These are phyloP conservation scores for Sitophilus oryzae DNA, from an alignment of 1,140 invertebrate genomes.

Conservation along the genomic window DNA sequence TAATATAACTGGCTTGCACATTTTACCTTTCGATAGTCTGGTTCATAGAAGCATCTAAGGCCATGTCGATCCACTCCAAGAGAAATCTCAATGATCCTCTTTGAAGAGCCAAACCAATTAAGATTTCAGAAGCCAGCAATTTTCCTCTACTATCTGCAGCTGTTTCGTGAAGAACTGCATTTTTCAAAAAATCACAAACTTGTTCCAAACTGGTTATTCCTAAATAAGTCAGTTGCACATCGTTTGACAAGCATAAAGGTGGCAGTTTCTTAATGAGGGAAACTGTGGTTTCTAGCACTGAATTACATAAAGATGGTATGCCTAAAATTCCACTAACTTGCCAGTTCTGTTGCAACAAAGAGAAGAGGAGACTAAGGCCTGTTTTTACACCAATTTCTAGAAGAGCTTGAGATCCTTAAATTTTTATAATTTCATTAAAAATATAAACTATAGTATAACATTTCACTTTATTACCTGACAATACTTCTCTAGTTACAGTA, in stretches of 20 bases:
- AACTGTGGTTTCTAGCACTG: slow-evolving; percentile 55
- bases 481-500: slow-evolving; percentile 8
- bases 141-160: slow-evolving; percentile 50
- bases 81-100: slow-evolving; percentile 58
- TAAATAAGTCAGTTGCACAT: slow-evolving; percentile 52
- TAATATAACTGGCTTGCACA: neutral
- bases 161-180: slow-evolving; percentile 49
- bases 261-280: slow-evolving; percentile 53
- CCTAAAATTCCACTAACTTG: slow-evolving; percentile 40
- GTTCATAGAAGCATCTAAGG: slow-evolving; percentile 43
- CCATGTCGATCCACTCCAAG: slow-evolving; percentile 62
- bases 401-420: slow-evolving; percentile 52
- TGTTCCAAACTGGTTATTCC: slow-evolving; percentile 52
- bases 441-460: slow-evolving; percentile 1
- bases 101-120: slow-evolving; percentile 55
- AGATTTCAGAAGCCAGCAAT: slow-evolving; percentile 51
- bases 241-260: slow-evolving; percentile 56
- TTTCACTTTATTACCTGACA: slow-evolving; percentile 10
- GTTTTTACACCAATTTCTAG: slow-evolving; percentile 61
- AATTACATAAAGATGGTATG: slow-evolving; percentile 49
- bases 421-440: neutral
- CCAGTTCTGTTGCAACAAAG: slow-evolving; percentile 58
- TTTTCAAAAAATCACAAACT: slow-evolving; percentile 51
- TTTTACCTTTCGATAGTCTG: slow-evolving; percentile 19
- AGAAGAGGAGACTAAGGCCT: slow-evolving; percentile 57